Conservation (phyloP, 2,797 vertebrate species). For the Netta rufina region DNA sequence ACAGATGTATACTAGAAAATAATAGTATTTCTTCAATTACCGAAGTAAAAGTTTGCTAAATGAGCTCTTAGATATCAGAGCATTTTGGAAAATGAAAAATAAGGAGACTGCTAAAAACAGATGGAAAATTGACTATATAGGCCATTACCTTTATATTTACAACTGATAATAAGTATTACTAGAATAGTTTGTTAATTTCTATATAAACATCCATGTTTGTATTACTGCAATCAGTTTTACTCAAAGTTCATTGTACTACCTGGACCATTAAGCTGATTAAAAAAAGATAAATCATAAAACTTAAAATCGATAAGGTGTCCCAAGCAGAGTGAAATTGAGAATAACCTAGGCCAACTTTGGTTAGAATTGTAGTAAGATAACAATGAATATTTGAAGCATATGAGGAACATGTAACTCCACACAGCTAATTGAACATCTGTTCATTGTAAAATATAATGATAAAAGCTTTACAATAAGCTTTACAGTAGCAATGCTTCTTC, state of each 20-base stretch:
- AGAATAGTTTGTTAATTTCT: conserved; percentile 7
- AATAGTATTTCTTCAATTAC: conserved; percentile 58
- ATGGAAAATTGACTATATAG: not conserved
- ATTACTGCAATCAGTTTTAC: not conserved
- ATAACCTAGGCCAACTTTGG: not conserved
- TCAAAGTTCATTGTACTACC: not conserved
- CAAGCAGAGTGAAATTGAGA: not conserved
- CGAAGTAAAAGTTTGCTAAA: conserved; percentile 58
- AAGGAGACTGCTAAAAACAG: conserved; percentile 27
- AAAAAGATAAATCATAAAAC: not conserved
- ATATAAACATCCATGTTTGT: not conserved
- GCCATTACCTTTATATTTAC: not conserved
- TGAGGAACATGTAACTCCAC: not conserved
- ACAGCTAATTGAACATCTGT: not conserved
- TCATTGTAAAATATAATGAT: not conserved
- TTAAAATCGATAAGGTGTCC: not conserved
- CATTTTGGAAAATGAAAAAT: conserved; percentile 44
- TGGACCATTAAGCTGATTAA: not conserved
- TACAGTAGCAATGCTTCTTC: not conserved
- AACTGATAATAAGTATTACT: not conserved
- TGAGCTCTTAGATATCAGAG: not conserved
- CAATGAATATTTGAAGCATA: not conserved
- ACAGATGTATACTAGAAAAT: conserved; percentile 56
- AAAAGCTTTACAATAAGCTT: not conserved
- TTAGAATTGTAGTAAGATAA: not conserved